Base-by-base conservation (phyloP, 2,888 invertebrate species). In the Drosophila putrida region DNA sequence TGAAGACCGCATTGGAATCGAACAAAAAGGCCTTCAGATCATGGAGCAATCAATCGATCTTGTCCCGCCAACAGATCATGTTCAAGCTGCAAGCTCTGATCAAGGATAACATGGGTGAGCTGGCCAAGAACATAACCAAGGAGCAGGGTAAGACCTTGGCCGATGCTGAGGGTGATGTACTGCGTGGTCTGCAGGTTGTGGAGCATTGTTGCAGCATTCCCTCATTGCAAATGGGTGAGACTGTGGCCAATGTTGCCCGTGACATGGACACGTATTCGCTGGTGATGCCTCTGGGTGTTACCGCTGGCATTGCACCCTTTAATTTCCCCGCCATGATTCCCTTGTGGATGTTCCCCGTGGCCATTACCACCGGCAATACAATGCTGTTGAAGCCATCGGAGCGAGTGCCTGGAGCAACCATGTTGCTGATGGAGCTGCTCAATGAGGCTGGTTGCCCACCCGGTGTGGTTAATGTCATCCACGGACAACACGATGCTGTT, bases 321-420 rank as follows among this genome's bases (percentile, higher is more conserved):
- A 99, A 99, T 93, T 99, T 99, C 93, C 99, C 99, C 0, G 99
- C 99, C 33, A 99, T 99, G 99, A 98, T 99, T 82, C 99, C 99
- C 0, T 94, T 99, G 4, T 99, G 99, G 99, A 96, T 96, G 95
- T 96, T 96, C 94, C 97, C 97, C 0, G 93, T 96, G 50, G 95
- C 97, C 13, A 93, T 96, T 39, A 96, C 97, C 6, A 97, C 98
- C 58, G 99, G 99, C 49, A 99, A 99, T 93, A 97, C 99, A 0
- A 96, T 97, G 93, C 94, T 99, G 59, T 93, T 99, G 89, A 99
- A 97, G 93, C 99, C 99, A 0, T 99, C 99, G 0, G 99, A 99
- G 92, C 95, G 98, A 88, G 99, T 99, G 87, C 99, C 99, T 5
- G 99, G 99, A 0, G 98, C 99, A 6, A 96, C 97, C 6, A 96